Conservation (phyloP, 1,140 invertebrate genomes). For the Caerostris darwini region DNA sequence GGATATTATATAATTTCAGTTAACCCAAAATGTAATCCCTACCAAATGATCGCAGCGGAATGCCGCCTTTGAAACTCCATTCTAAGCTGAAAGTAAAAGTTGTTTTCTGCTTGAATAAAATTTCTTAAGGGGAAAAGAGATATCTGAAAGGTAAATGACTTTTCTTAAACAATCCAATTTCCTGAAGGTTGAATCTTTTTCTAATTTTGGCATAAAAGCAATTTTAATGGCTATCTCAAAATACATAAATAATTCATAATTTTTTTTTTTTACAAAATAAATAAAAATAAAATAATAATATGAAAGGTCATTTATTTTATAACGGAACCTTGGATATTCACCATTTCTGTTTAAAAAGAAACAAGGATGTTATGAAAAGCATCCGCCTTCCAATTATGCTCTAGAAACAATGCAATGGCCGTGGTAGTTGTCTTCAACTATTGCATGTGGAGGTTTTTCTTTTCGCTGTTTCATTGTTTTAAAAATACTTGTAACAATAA, state of each 20-base stretch:
- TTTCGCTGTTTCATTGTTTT: neutral
- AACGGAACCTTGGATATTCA: neutral
- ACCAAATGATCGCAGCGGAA: no score
- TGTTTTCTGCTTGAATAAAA: no score
- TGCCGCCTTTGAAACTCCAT: no score
- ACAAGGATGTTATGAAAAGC: neutral
- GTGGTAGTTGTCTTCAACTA: neutral
- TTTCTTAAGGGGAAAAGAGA: no score
- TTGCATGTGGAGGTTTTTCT: neutral
- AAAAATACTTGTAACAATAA: neutral
- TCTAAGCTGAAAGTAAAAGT: no score
- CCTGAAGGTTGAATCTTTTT: neutral
- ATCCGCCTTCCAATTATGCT: neutral
- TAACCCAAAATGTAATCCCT: no score
- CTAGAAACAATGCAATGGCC: neutral
- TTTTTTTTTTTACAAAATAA: no score
- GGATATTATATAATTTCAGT: no score
- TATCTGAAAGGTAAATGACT: neutral
- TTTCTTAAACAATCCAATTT: neutral
- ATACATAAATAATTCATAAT: no score
- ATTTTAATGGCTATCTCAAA: no score
- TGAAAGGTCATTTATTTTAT: neutral
- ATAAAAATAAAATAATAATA: neutral
- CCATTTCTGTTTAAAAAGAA: neutral
- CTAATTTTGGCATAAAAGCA: no score